These are phyloP conservation scores for Hydriomena furcata DNA, from an alignment of 2,888 invertebrate genomes.

Conservation along the genomic window DNA sequence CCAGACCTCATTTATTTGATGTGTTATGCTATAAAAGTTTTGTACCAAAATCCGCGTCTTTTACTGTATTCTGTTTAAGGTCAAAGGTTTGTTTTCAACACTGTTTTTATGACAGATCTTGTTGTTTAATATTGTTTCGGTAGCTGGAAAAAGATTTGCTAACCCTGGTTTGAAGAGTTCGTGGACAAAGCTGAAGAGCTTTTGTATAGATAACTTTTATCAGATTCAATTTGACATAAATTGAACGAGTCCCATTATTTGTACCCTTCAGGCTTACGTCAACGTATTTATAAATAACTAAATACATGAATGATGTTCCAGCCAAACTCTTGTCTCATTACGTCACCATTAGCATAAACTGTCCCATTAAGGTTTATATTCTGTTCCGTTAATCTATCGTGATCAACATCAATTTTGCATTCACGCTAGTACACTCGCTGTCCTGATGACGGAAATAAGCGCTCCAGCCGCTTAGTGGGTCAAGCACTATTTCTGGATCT, in stretches of 20 bases:
- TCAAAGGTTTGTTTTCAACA: not conserved
- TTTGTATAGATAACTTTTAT: too few relatives aligned
- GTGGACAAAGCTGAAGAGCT: too few relatives aligned
- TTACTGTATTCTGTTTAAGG: too few relatives aligned
- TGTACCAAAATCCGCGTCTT: not conserved
- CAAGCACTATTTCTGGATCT: constrained; percentile 78
- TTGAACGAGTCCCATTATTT: too few relatives aligned
- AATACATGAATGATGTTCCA: constrained; percentile 23
- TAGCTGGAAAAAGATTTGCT: too few relatives aligned
- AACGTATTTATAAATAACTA: constrained; percentile 24
- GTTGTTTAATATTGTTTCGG: too few relatives aligned
- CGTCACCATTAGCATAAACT: constrained; percentile 26
- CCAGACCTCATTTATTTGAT: constrained; percentile 13
- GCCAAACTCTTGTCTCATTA: constrained; percentile 23
- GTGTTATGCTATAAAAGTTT: not conserved
- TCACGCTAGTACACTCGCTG: constrained; percentile 48
- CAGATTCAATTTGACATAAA: too few relatives aligned
- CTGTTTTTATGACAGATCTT: too few relatives aligned
- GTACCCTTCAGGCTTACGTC: too few relatives aligned
- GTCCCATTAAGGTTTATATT: constrained; percentile 30
- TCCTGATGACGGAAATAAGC: constrained; percentile 81
- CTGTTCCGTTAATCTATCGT: constrained; percentile 48
- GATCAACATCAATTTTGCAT: constrained; percentile 56
- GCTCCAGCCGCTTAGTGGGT: constrained; percentile 79
- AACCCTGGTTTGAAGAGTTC: too few relatives aligned